Evolutionary conservation across 1,140 invertebrate species (phyloP).

Genomic region (Hormaphis cornu): DNA sequence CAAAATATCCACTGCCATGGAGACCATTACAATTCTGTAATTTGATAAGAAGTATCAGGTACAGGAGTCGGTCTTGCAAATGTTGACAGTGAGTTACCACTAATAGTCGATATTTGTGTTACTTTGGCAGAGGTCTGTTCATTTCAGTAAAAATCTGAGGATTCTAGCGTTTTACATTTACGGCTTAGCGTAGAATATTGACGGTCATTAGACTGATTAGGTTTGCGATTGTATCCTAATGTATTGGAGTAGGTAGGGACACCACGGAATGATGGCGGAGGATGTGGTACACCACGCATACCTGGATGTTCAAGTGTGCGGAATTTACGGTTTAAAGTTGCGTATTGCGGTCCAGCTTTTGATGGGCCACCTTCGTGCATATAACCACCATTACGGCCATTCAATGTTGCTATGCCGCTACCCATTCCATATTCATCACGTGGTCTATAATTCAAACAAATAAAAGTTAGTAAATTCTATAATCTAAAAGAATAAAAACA

Average conservation of each 20-base stretch:
- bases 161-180: conserved; percentile 89
- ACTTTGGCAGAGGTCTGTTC: conserved; percentile 46
- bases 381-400: conserved; percentile 13
- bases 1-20: neutral
- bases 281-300: conserved; percentile 19
- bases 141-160: conserved; percentile 83
- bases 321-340: conserved; percentile 46
- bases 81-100: conserved; percentile 19
- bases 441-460: conserved; percentile 47
- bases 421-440: conserved; percentile 46
- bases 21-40: conserved; percentile 29
- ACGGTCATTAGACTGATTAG: conserved; percentile 40
- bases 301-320: conserved; percentile 39
- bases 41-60: conserved; percentile 32
- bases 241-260: conserved; percentile 38
- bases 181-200: conserved; percentile 67
- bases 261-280: conserved; percentile 35
- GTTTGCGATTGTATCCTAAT: conserved; percentile 33
- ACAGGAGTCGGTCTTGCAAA: conserved; percentile 23
- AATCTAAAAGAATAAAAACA: neutral
- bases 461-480: conserved; percentile 43
- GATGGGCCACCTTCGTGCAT: conserved; percentile 43
- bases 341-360: conserved; percentile 57
- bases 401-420: conserved; percentile 43
- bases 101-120: conserved; percentile 29